Percentiles rank a stretch among this genome's conserved stretches.
phyloP scores from a whole-genome alignment of 2,797 vertebrate genomes.

The Trematomus bernacchii region DNA sequence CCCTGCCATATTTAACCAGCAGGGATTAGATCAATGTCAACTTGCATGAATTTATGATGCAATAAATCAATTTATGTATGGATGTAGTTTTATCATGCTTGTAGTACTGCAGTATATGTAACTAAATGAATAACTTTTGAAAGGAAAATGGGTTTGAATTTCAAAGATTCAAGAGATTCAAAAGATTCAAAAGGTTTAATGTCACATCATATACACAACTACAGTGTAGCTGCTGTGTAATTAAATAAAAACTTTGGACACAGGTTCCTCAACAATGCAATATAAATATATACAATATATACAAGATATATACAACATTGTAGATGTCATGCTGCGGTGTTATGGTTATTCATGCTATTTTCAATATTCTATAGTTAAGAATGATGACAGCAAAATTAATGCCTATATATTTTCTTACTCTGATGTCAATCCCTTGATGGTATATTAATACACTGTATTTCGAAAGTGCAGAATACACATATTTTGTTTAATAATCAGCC shows the following conservation, averaged over 20 bases:
- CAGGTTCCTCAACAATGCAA: no score
- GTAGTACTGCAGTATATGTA: slow-evolving; percentile 3
- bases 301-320: no score
- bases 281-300: no score
- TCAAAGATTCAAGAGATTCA: no score
- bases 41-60: slow-evolving; percentile 33
- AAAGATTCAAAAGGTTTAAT: no score
- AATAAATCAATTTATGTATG: slow-evolving; percentile 8
- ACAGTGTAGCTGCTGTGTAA: no score
- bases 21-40: slow-evolving; percentile 43
- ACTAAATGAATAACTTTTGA: slow-evolving; percentile 29
- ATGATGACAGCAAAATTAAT: neutral
- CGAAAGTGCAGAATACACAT: neutral
- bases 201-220: no score
- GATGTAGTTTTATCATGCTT: slow-evolving; percentile 10
- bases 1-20: slow-evolving; percentile 22
- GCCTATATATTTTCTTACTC: neutral
- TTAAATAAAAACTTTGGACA: no score
- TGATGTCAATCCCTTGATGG: neutral
- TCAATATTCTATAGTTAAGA: neutral
- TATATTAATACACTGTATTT: neutral
- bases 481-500: neutral
- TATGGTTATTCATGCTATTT: neutral
- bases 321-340: neutral
- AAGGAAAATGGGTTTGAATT: slow-evolving; percentile 16